phyloP scores from a whole-genome alignment of 2,797 vertebrate species.

The Decapterus maruadsi region DNA sequence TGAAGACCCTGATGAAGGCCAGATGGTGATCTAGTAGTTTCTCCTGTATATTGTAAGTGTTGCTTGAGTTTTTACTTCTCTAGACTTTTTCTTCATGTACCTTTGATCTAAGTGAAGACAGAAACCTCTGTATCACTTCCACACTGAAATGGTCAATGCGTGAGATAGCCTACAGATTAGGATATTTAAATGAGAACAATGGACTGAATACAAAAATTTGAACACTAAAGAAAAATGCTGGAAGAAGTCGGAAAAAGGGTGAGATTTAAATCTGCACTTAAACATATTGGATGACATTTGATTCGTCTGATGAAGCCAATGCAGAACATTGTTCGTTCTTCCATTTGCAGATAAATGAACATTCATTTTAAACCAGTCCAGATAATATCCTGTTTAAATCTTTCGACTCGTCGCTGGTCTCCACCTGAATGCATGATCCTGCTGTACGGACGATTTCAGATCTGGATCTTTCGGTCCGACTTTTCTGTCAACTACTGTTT shows the following conservation, averaged over 20 bases:
- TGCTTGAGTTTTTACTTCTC: no score
- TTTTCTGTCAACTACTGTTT: conserved; percentile 2
- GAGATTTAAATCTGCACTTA: background rate
- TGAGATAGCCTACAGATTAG: no score
- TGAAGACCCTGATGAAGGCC: no score
- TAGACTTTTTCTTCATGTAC: no score
- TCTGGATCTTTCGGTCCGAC: background rate
- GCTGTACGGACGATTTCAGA: background rate
- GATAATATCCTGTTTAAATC: no score
- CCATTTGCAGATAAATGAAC: background rate
- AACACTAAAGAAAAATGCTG: background rate
- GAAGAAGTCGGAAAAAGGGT: background rate
- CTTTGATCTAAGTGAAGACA: no score
- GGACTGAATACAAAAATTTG: no score
- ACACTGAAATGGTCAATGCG: background rate
- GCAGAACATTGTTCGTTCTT: background rate
- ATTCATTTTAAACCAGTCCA: no score
- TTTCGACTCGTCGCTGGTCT: background rate
- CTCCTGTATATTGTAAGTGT: no score
- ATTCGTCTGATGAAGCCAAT: background rate
- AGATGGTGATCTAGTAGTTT: no score
- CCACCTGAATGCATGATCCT: background rate
- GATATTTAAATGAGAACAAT: no score
- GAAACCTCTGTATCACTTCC: no score
- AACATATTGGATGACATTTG: background rate